Evolutionary conservation across 2,797 vertebrate species (phyloP), one percentile per base, ranked within the genome.

Genomic region (Gouania willdenowi): DNA sequence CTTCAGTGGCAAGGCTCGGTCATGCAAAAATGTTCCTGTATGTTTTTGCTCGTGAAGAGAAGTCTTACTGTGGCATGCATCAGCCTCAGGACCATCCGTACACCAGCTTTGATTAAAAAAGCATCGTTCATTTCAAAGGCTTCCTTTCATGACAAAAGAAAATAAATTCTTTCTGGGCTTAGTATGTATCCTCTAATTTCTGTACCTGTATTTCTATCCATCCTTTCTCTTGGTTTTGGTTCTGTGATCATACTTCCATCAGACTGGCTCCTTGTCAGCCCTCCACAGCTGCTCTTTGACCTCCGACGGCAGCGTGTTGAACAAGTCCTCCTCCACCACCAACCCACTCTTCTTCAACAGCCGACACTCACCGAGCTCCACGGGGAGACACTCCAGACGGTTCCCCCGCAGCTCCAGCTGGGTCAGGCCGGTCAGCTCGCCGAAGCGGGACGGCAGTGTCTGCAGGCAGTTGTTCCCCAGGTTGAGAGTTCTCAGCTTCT

Each of bases 351-450:
- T 92, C 73, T 94, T 95, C 38, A 99, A 81, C 71, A 95, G 87
- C 0, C 93, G 92, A 38, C 97, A 98, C 37, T 98, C 94, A 0
- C 92, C 89, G 12, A 99, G 92, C 89, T 99, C 97, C 77, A 98
- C 95, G 0, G 95, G 97, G 40, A 98, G 90, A 41, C 93, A 94
- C 87, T 98, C 97, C n/a, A 98, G 74, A 6, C 92, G 90, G 86
- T 98, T 99, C 5, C 95, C 94, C 1, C 95, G 87, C 27, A 99
- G 91, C 87, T 99, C 97, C 7, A 99, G 91, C 87, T 97, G 95
- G 0, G 92, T 93, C 59, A 99, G 65, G 11, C 89, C 92, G 0
- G 89, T 94, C 45, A 99, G 90, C 71, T 98, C 95, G 0, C 97
- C 95, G 28, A 99, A 94, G 29, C 95, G 85, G 0, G 97, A 98